phyloP scores from a whole-genome alignment of 2,113 vertebrate species.

The Procavia capensis region DNA sequence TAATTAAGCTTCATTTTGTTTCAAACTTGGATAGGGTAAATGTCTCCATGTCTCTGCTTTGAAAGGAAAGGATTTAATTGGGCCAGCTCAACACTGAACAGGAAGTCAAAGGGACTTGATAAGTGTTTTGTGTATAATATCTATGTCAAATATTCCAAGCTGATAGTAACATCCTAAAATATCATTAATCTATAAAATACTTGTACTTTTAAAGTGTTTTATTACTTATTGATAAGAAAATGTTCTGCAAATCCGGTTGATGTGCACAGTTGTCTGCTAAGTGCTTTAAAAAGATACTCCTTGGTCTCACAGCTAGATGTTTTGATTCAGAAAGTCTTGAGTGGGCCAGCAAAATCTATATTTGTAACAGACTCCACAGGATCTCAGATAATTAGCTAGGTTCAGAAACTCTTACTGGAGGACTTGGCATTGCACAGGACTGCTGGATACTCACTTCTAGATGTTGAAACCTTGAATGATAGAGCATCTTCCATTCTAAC shows the following conservation, averaged over 20 bases:
- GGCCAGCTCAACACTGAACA: neutral
- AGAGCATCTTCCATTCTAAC: conserved; percentile 61
- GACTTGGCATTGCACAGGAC: neutral
- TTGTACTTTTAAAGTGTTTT: conserved; percentile 62
- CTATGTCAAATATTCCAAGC: conserved; percentile 41
- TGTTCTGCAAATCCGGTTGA: conserved; percentile 48
- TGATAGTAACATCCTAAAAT: conserved; percentile 38
- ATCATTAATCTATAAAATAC: conserved; percentile 51
- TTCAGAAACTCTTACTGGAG: conserved; percentile 40
- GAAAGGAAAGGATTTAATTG: neutral
- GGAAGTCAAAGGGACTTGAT: conserved; percentile 2
- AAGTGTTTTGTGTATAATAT: neutral
- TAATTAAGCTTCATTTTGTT: conserved; percentile 31
- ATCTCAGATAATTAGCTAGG: conserved; percentile 61
- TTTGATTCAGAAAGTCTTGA: conserved; percentile 70
- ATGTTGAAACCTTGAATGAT: conserved; percentile 65
- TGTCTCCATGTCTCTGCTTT: neutral
- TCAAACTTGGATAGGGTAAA: neutral
- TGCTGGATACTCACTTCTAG: neutral
- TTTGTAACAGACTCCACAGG: conserved; percentile 62
- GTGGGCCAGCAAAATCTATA: conserved; percentile 4
- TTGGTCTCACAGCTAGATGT: conserved; percentile 65
- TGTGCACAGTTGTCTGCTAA: conserved; percentile 60
- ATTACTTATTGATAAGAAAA: conserved; percentile 66
- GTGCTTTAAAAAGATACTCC: conserved; percentile 42